These are phyloP conservation scores for Amphipoea oculea DNA, from an alignment of 2,888 invertebrate species.

Conservation along the genomic window DNA sequence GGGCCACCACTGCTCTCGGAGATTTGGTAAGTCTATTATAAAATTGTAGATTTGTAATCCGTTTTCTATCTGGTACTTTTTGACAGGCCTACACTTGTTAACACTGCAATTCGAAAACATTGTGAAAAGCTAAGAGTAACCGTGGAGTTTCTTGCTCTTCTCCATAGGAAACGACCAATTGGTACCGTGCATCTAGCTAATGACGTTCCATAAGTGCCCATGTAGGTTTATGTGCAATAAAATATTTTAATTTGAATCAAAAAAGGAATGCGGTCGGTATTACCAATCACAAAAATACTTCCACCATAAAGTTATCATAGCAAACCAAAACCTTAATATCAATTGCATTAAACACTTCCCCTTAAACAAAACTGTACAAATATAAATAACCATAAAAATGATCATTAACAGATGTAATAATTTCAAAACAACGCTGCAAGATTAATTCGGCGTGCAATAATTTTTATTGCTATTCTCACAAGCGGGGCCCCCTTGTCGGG, in stretches of 20 bases:
- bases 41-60: no score
- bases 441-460: constrained; percentile 68
- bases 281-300: background rate
- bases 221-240: background rate
- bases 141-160: no score
- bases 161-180: no score
- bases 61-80: no score
- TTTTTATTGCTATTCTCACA: constrained; percentile 78
- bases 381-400: constrained; percentile 56
- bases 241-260: background rate
- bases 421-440: constrained; percentile 56
- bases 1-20: no score
- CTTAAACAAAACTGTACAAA: constrained; percentile 23
- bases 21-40: no score
- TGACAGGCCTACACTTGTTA: no score
- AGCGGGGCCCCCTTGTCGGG: constrained; percentile 72
- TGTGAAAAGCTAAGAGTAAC: no score
- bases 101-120: no score
- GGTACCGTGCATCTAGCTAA: no score
- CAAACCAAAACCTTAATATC: constrained; percentile 17
- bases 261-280: background rate
- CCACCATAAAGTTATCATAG: background rate
- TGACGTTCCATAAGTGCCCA: no score
- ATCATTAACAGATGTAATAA: constrained; percentile 53
- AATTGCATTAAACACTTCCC: constrained; percentile 38